Base-by-base conservation (phyloP, 2,888 invertebrate genomes). In the Iselma pallidipennis region DNA sequence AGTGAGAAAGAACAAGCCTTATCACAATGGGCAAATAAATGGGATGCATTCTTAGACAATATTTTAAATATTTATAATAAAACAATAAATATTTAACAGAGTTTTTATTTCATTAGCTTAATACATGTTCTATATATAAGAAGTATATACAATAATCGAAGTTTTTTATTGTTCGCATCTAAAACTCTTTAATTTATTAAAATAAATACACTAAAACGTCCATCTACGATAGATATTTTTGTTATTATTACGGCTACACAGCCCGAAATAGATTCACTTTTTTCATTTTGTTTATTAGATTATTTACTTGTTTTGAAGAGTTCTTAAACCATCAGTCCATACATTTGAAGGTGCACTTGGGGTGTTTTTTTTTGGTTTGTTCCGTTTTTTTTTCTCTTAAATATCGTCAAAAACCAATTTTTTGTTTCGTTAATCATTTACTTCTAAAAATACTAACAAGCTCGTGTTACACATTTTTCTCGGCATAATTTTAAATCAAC, bases 21-120 rank as follows among this genome's bases (percentile, higher is more conserved):
- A 0, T 50, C 62, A 4, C 81, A 81, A 29, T 91, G 90, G 85
- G 69, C 83, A 64, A 31, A 49, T 0, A 81, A 83, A 61, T 91
- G 91, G 91, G 76, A 85, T 50, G 57, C 68, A 0, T 90, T 88
- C 75, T 78, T 90, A n/a, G 76, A 82, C 61, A 28, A 53, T 19
- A 65, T 57, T 12, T 55, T 67, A 31, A n/a, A n/a, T n/a, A n/a
- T n/a, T n/a, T n/a, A n/a, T n/a, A n/a, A n/a, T n/a, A n/a, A n/a
- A n/a, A n/a, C n/a, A 29, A 29, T 12, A 10, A 29, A 29, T 5
- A 10, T 29, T 10, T 10, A 29, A 29, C 10, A n/a, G 2, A 31
- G 10, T 31, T 29, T 31, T 31, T 33, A 14, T 9, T 33, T 14
- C 14, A 33, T 14, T n/a, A n/a, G 31, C 5, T 14, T 29, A 33